Evolutionary conservation across 2,113 vertebrate species (phyloP).

Genomic region (Leptobrachium leishanense): DNA sequence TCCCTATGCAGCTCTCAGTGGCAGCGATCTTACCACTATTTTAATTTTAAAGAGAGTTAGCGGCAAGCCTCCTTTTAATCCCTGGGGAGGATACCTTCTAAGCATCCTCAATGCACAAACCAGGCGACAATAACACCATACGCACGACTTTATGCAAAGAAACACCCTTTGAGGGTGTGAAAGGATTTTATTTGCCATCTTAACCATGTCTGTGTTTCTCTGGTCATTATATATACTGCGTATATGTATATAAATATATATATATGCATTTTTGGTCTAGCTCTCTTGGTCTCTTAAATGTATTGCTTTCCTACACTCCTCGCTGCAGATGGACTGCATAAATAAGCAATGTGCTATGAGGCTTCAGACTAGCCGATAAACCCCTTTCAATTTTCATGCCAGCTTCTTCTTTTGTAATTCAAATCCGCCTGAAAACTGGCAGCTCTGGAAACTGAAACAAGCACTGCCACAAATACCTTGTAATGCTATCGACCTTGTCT

Average conservation of each 20-base stretch:
- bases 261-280: constrained; percentile 61
- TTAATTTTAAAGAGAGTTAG: constrained; percentile 83
- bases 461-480: constrained; percentile 83
- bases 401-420: constrained; percentile 92
- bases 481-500: constrained; percentile 90
- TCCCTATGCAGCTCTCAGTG: constrained; percentile 66
- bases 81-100: constrained; percentile 67
- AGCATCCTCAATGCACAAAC: constrained; percentile 69
- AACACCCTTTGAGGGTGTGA: constrained; percentile 71
- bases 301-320: constrained; percentile 83
- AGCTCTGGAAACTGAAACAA: constrained; percentile 88
- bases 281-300: constrained; percentile 61
- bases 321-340: constrained; percentile 86
- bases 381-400: constrained; percentile 87
- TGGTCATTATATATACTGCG: constrained; percentile 58
- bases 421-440: constrained; percentile 85
- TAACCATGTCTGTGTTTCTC: constrained; percentile 81
- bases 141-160: constrained; percentile 73
- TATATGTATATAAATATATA: too few species aligned
- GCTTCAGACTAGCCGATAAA: constrained; percentile 88
- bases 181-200: constrained; percentile 80
- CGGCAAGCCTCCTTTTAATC: constrained; percentile 74
- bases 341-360: constrained; percentile 88
- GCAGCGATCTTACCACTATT: constrained; percentile 69
- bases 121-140: constrained; percentile 74